Evolutionary conservation across 1,140 invertebrate species (phyloP), one percentile per base, ranked within the genome.

Genomic region (Drosophila orosa): DNA sequence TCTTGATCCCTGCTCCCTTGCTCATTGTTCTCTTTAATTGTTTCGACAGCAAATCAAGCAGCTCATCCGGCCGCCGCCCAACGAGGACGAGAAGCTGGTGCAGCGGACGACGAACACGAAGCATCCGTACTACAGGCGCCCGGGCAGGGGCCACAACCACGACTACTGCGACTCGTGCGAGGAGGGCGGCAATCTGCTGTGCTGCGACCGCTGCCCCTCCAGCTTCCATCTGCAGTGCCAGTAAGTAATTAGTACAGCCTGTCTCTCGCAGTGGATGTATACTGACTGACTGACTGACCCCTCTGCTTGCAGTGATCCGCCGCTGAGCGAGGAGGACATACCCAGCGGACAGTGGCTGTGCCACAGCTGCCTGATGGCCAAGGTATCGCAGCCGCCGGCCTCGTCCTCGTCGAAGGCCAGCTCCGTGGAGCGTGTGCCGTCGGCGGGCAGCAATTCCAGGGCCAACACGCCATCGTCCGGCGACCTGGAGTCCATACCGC

Each of bases 181-280:
- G 74, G 98, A 98, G 93, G 98, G 97, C 39, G 98, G 98, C 31
- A 97, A 98, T 92, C 93, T 99, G n/a, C 95, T 99, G 54, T 99
- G 98, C 91, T 99, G 98, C 92, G 98, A 99, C 91, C 95, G 95
- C 73, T 99, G 98, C 91, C 97, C 98, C 35, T 97, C 97, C 35
- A 98, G 98, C 35, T 99, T 99, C 93, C 98, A 99, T 93, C 93
- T 98, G 45, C 94, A 95, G 55, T 99, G 98, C 95, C 97, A 98
- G 97, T 98, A 93, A 95, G 96, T 86, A 93, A 95, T 96, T 86
- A 47, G 45, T 27, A 27, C 15, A 25, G 45, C 15, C 45, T 10
- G 0, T 24, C 6, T 1, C 22, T n/a, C 8, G 7, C 22, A 8
- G 42, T 9, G 13, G 0, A 3, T 25, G 24, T 5, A 27, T 27